Evolutionary conservation across 2,113 vertebrate species (phyloP).

Genomic region (Cyprinus carpio): DNA sequence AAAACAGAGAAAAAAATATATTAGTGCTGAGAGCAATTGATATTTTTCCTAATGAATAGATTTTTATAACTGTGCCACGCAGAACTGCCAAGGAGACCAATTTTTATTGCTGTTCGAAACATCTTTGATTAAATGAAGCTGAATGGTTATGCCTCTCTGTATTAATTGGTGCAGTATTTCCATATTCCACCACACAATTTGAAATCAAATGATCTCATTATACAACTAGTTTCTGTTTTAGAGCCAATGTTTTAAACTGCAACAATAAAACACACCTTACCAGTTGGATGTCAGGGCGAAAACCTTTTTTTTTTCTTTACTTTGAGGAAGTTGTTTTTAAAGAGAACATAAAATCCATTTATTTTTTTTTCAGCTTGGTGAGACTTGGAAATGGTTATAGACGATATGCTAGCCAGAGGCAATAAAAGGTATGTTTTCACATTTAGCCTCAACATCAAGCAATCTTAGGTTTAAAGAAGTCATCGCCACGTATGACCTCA

Average conservation of each 20-base stretch:
- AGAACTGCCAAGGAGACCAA: conserved; percentile 62
- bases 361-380: conserved; percentile 40
- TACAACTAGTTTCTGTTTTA: conserved; percentile 57
- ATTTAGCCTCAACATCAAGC: conserved; percentile 44
- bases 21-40: conserved; percentile 65
- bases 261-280: conserved; percentile 63
- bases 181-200: conserved; percentile 57
- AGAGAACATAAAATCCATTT: conserved; percentile 52
- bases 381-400: conserved; percentile 52
- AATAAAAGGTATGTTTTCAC: conserved; percentile 51
- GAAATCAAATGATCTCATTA: conserved; percentile 63
- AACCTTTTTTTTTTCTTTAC: conserved; percentile 32
- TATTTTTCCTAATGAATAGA: conserved; percentile 63
- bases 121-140: conserved; percentile 61
- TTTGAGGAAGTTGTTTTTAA: conserved; percentile 59
- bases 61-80: conserved; percentile 54
- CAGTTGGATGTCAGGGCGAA: conserved; percentile 53
- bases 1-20: conserved; percentile 55
- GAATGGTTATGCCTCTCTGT: conserved; percentile 53
- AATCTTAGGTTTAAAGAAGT: conserved; percentile 24
- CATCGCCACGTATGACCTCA: conserved; percentile 36
- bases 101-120: conserved; percentile 67
- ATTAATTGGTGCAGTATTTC: conserved; percentile 54
- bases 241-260: conserved; percentile 54
- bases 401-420: conserved; percentile 49